Percentiles rank a stretch among this genome's conserved stretches.
phyloP scores from a whole-genome alignment of 2,797 vertebrate species.

The Poliocrania exsul region DNA sequence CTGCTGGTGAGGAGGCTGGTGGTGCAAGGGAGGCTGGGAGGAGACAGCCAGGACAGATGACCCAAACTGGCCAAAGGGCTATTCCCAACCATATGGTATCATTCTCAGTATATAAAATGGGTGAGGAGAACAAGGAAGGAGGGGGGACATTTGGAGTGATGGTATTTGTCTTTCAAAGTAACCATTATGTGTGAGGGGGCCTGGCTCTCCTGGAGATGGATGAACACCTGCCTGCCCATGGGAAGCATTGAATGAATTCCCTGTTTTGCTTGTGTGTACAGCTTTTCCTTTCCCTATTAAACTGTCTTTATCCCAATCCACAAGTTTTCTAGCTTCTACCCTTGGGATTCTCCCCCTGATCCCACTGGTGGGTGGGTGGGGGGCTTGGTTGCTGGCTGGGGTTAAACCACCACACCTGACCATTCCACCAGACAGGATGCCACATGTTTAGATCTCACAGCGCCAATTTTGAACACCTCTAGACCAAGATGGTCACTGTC shows the following conservation, averaged over 20 bases:
- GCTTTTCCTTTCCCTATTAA: not conserved
- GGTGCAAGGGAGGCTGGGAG: not conserved
- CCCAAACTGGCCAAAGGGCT: not conserved
- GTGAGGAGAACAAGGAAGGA: not conserved
- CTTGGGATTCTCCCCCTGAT: not conserved
- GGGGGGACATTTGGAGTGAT: accelerated
- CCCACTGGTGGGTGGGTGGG: not conserved
- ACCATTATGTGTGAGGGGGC: accelerated
- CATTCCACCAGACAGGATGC: not conserved
- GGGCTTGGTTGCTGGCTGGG: too few relatives aligned
- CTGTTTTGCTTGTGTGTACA: not conserved
- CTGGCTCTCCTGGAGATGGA: not conserved
- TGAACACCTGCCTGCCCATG: not conserved
- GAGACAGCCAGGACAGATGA: not conserved
- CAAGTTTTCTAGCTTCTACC: not conserved
- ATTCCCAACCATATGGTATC: not conserved
- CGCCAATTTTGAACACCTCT: not conserved
- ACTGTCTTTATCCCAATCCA: not conserved
- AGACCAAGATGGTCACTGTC: not conserved
- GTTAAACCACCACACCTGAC: accelerated
- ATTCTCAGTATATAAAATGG: not conserved
- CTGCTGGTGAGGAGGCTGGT: not conserved
- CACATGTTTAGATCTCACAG: not conserved
- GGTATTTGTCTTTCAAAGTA: not conserved
- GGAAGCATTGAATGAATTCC: not conserved